phyloP scores from a whole-genome alignment of 2,888 invertebrate species.

The Ormyrus rosae region DNA sequence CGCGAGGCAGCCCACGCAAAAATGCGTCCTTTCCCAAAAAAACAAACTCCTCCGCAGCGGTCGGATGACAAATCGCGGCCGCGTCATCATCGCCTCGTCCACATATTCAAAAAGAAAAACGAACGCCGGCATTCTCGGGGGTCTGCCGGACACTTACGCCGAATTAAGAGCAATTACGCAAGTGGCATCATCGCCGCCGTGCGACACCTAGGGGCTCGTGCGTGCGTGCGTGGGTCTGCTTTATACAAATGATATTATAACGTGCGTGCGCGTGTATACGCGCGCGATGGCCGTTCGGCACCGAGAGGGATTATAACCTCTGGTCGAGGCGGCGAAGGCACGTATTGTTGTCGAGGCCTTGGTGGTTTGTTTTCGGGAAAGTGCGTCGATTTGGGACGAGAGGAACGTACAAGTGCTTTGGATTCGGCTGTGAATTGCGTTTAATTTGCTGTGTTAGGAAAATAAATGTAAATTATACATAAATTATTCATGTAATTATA shows the following conservation, averaged over 20 bases:
- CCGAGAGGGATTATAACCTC: too few species aligned
- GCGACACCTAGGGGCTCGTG: conserved; percentile 24
- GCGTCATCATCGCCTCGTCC: background rate
- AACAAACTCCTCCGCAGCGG: background rate
- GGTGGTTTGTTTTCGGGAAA: too few species aligned
- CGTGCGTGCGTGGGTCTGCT: background rate
- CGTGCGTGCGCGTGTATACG: background rate
- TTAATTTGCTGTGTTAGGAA: too few species aligned
- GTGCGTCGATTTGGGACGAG: too few species aligned
- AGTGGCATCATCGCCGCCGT: conserved; percentile 65
- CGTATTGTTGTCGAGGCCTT: too few species aligned
- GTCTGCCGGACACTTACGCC: conserved; percentile 37
- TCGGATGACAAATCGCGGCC: conserved; percentile 9
- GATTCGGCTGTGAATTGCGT: too few species aligned
- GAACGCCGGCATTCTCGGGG: background rate
- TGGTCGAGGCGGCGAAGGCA: background rate
- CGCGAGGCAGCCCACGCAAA: too few species aligned
- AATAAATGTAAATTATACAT: too few species aligned
- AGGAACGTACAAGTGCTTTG: too few species aligned
- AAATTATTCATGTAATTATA: too few species aligned
- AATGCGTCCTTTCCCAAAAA: too few species aligned
- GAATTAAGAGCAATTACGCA: conserved; percentile 72
- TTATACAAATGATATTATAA: background rate
- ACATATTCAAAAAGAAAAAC: conserved; percentile 2
- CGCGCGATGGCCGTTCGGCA: too few species aligned